Base-by-base conservation (phyloP, 2,888 invertebrate species). In the Eupithecia insigniata region DNA sequence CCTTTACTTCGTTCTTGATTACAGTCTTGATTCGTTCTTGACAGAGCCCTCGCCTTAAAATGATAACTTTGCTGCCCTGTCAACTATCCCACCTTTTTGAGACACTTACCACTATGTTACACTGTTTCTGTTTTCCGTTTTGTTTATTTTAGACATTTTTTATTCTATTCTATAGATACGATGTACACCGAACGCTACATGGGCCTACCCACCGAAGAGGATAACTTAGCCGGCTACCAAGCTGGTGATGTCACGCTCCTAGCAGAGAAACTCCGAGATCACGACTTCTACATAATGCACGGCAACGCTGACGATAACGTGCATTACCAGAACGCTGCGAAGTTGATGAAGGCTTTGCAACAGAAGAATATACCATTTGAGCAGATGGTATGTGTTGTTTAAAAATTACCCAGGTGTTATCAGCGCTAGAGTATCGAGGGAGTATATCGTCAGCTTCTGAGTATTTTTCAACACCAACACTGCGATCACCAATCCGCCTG, bases 111-210 rank as follows among this genome's bases (percentile, higher is more conserved):
- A n/a, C n/a, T n/a, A n/a, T 32, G 32, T 32, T 2, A 4, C 32
- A 32, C 32, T 36, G 36, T 1, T 36, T 36, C 8, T 26, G 18
- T n/a, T 55, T 2, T 55, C 1, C 2, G 3, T n/a, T n/a, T 3
- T 55, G 6, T 6, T 65, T 5, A 18, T 18, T 64, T 36, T 36
- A 36, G 10, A 12, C 36, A 1, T 36, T 36, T 36, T 36, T 32
- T 36, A 1, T 36, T 5, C 43, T n/a, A 7, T 43, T 43, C 14
- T 12, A 2, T 69, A 79, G 98, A 99, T 87, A 97, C 99, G 0
- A 97, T 98, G 83, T 99, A 99, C 89, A 98, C 99, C 0, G 99
- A 99, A 87, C 95, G 99, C 14, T 98, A 97, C 89, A 99, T 99
- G 99, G 98, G 98, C 0, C 89, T 97, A 61, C 97, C 98, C 0